Percentiles rank a stretch among this genome's conserved stretches.
phyloP scores from a whole-genome alignment of 2,113 vertebrate species.

The Setophaga petechia region DNA sequence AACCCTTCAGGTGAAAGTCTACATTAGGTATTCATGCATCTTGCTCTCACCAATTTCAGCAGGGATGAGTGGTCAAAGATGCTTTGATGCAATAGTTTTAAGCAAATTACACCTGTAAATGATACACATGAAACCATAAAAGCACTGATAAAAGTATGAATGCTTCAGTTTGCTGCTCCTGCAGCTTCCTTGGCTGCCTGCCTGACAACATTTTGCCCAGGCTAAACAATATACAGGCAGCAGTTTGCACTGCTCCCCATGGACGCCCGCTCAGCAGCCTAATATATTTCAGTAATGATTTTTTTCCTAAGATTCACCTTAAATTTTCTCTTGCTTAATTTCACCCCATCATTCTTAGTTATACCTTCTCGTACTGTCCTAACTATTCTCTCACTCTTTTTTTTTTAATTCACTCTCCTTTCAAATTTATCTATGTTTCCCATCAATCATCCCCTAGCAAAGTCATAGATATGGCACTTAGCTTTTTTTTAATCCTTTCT shows the following conservation, averaged over 20 bases:
- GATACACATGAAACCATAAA: neutral
- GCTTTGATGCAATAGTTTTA: neutral
- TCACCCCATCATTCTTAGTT: conserved; percentile 63
- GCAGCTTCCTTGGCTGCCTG: neutral
- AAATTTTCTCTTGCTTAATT: conserved; percentile 67
- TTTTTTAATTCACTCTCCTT: conserved; percentile 30
- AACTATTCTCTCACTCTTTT: neutral
- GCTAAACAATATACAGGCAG: conserved; percentile 20
- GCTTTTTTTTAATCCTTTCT: conserved; percentile 51
- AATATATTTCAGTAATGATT: conserved; percentile 66
- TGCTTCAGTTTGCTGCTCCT: neutral
- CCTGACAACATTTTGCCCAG: conserved; percentile 17
- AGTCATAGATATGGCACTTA: conserved; percentile 32
- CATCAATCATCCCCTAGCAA: conserved; percentile 48
- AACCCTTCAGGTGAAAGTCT: neutral
- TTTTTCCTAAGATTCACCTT: conserved; percentile 66
- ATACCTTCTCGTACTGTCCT: conserved; percentile 2
- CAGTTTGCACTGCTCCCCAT: conserved; percentile 22
- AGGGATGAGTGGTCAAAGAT: neutral
- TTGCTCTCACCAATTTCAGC: neutral
- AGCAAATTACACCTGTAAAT: neutral
- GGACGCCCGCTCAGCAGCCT: conserved; percentile 31
- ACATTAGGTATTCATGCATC: neutral
- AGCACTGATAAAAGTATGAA: neutral
- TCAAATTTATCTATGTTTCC: conserved; percentile 33